Percentiles rank a stretch among this genome's conserved stretches.
These are phyloP conservation scores for Falcunculus frontatus DNA, from an alignment of 2,113 vertebrate genomes.

Conservation along the genomic window DNA sequence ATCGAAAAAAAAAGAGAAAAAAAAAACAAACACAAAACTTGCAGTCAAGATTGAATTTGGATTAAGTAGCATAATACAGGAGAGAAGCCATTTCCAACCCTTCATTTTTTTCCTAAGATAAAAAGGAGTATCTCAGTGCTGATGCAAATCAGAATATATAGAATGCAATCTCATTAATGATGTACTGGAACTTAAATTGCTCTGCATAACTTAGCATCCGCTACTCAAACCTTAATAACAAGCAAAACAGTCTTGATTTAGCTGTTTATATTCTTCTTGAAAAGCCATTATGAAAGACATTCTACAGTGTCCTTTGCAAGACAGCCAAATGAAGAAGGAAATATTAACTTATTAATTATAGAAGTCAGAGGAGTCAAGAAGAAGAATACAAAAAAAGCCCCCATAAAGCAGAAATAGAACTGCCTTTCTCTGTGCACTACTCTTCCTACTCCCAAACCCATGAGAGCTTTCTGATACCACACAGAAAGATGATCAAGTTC, in stretches of 20 bases:
- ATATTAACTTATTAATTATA: background rate
- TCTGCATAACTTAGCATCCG: background rate
- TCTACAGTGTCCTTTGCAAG: background rate
- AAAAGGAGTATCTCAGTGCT: background rate
- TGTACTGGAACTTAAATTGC: background rate
- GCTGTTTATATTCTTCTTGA: slow-evolving; percentile 14
- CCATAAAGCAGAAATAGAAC: background rate
- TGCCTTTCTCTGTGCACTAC: background rate
- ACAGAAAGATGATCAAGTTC: background rate
- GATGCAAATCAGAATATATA: background rate
- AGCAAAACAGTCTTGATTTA: background rate
- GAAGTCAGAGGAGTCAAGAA: background rate
- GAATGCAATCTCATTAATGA: slow-evolving; percentile 29
- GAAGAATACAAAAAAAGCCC: background rate
- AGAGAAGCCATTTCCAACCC: background rate
- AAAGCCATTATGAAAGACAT: background rate
- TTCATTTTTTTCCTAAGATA: background rate
- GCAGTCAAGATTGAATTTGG: background rate
- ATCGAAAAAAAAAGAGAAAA: background rate
- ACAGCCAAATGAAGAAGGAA: background rate
- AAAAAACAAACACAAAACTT: background rate
- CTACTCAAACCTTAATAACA: slow-evolving; percentile 5
- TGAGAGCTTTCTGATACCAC: background rate
- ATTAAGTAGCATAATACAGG: background rate
- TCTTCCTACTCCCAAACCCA: background rate